Evolutionary conservation across 2,888 invertebrate species (phyloP).

Genomic region (Thysanoteuthis rhombus): DNA sequence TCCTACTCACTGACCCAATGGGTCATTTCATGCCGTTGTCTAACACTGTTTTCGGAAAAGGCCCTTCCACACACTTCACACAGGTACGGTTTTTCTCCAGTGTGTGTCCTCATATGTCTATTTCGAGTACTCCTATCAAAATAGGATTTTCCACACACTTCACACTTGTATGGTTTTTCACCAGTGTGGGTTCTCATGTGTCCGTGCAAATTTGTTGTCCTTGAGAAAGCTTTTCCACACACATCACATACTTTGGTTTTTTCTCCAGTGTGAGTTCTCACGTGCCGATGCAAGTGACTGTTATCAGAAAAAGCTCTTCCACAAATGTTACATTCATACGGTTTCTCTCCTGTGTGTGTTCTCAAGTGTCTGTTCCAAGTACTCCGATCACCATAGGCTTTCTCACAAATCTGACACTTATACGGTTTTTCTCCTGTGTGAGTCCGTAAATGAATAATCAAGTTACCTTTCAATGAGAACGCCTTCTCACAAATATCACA

Average conservation of each 20-base stretch:
- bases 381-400: background rate
- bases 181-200: background rate
- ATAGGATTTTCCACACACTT: background rate
- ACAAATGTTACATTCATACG: constrained; percentile 13
- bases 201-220: background rate
- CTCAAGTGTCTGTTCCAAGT: background rate
- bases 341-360: constrained; percentile 23
- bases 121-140: background rate
- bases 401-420: background rate
- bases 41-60: background rate
- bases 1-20: background rate
- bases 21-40: background rate
- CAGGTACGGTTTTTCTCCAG: background rate
- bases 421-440: constrained; percentile 21
- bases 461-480: background rate
- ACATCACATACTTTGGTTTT: constrained; percentile 16
- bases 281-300: background rate
- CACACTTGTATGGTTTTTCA: background rate
- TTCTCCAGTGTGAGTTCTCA: background rate
- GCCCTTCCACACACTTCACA: constrained; percentile 1
- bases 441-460: background rate
- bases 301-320: background rate
- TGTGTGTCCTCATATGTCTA: constrained; percentile 15
- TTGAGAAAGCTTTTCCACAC: constrained; percentile 15
- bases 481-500: background rate